A percentile compares a stretch with the other conserved stretches of the same genome.
Evolutionary conservation across 2,888 invertebrate species (phyloP).

Genomic region (Drosophila fulvimacula): DNA sequence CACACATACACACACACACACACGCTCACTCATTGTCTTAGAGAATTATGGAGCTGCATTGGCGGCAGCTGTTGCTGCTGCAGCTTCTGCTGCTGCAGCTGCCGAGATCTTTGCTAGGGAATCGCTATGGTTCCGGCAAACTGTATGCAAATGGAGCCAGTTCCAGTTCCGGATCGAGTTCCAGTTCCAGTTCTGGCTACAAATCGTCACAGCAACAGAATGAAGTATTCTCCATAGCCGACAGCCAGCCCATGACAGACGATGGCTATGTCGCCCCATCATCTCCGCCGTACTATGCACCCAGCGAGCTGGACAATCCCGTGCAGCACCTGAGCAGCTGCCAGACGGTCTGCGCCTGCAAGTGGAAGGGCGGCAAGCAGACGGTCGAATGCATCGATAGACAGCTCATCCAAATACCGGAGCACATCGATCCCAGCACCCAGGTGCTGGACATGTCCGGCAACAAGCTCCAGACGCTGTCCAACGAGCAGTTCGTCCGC

Average conservation of each 20-base stretch:
- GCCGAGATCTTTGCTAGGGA: slow-evolving; percentile 35
- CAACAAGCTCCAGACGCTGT: slow-evolving; percentile 93
- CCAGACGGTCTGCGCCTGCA: slow-evolving; percentile 93
- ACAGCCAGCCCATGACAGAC: slow-evolving; percentile 81
- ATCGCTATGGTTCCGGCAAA: slow-evolving; percentile 59
- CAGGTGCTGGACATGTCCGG: slow-evolving; percentile 96
- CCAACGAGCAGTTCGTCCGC: slow-evolving; percentile 92
- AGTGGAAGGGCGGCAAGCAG: slow-evolving; percentile 97
- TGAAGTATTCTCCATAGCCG: slow-evolving; percentile 79
- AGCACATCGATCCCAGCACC: slow-evolving; percentile 93
- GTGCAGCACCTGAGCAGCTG: slow-evolving; percentile 80
- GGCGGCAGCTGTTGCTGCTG: slow-evolving; percentile 28
- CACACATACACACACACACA: not conserved
- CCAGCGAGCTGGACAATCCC: slow-evolving; percentile 53
- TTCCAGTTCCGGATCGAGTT: slow-evolving; percentile 23
- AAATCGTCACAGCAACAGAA: slow-evolving; percentile 60
- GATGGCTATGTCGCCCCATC: slow-evolving; percentile 75
- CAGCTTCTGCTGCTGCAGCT: slow-evolving; percentile 46
- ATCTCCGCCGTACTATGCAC: slow-evolving; percentile 29
- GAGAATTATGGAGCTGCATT: slow-evolving; percentile 9
- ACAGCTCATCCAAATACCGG: slow-evolving; percentile 93
- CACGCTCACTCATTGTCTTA: not conserved
- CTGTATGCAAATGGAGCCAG: slow-evolving; percentile 55
- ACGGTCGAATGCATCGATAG: slow-evolving; percentile 95
- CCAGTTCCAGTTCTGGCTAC: slow-evolving; percentile 17